These are phyloP conservation scores for Kobus ellipsiprymnus DNA, from an alignment of 2,113 vertebrate genomes.

Conservation along the genomic window DNA sequence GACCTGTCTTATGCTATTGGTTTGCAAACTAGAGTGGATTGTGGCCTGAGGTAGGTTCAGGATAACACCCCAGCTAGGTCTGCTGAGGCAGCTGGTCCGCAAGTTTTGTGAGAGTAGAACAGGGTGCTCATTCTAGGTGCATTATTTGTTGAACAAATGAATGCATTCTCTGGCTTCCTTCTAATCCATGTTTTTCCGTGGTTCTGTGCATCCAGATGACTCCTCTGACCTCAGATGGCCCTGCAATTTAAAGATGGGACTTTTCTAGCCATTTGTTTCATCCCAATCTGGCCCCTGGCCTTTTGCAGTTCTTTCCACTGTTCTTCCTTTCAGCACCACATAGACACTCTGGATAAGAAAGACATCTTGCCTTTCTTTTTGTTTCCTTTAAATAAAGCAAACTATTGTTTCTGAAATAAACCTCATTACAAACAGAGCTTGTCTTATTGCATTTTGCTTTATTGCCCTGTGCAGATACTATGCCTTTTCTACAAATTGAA, in stretches of 20 bases:
- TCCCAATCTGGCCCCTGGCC: neutral
- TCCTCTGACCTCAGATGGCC: neutral
- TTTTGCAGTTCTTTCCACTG: neutral
- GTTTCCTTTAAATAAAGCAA: neutral
- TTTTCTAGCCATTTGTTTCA: neutral
- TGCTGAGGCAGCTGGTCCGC: neutral
- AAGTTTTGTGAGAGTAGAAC: neutral
- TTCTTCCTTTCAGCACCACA: neutral
- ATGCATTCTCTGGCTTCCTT: neutral
- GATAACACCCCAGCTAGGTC: too few relatives aligned
- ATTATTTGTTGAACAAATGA: neutral
- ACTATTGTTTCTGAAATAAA: constrained; percentile 11
- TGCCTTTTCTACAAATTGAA: neutral
- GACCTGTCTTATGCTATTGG: neutral
- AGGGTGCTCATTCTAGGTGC: neutral
- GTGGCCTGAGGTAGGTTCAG: neutral
- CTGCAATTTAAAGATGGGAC: neutral
- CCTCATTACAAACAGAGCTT: neutral
- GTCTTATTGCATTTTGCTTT: neutral
- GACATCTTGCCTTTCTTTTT: neutral
- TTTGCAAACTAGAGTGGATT: neutral
- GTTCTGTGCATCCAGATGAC: neutral
- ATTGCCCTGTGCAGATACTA: neutral
- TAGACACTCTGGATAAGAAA: neutral
- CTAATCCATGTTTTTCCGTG: neutral